Evolutionary conservation across 2,797 vertebrate genomes (phyloP), one percentile per base, ranked within the genome.

Genomic region (Liparis tanakae): DNA sequence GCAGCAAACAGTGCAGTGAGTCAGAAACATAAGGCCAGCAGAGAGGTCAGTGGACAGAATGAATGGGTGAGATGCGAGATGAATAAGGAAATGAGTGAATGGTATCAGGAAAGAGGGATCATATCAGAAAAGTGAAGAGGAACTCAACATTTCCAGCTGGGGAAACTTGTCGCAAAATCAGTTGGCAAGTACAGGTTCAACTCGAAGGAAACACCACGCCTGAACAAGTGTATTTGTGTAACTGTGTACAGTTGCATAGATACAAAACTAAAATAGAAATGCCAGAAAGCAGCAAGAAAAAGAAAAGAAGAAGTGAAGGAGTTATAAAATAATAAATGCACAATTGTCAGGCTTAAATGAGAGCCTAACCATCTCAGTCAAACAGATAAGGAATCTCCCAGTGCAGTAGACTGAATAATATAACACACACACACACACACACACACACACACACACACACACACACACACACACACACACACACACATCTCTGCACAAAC

Each of bases 311-410:
- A 56, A 10, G 48, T 54, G 36, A 30, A 18, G 39, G 39, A 14
- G 36, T 65, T 46, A n/a, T 56, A 25, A 22, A 70, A 18, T 22
- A 58, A 22, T 64, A 46, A 72, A 69, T 44, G 15, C 34, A 63
- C 12, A 22, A 5, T 20, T 79, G 46, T 50, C 10, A 51, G 53
- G 64, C 51, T 30, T 58, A 33, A 77, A 77, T 73, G 51, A 56
- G 58, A 63, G n/a, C 70, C 58, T 20, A 67, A 74, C 33, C 41
- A 48, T 70, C 8, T 74, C 55, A 54, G 15, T 78, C 9, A 46
- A 69, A 62, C 51, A 55, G 87, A 89, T 82, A 63, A 86, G 56
- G n/a, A 71, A 69, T 75, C 22, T 67, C 34, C 75, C 65, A 57
- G 41, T 18, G 67, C 34, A 70, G 51, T 65, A 30, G 53, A 78